Evolutionary conservation across 2,888 invertebrate species (phyloP).

Genomic region (Anaspis maculata): DNA sequence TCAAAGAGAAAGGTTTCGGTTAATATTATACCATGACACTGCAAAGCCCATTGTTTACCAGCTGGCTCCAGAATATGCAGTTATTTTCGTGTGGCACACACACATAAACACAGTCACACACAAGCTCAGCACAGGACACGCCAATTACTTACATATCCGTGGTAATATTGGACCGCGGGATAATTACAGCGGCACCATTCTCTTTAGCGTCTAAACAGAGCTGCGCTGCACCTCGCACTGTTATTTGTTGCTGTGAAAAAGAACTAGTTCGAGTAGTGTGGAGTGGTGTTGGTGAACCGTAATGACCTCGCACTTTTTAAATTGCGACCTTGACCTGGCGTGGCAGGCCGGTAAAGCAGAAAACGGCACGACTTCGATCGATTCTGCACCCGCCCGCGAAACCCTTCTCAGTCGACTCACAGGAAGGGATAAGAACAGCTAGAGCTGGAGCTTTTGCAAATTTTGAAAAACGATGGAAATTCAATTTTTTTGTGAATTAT

Average conservation of each 20-base stretch:
- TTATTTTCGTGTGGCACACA: background rate
- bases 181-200: slow-evolving; percentile 5
- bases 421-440: too few relatives aligned
- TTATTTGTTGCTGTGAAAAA: slow-evolving; percentile 6
- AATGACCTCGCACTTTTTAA: slow-evolving; percentile 37
- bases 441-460: too few relatives aligned
- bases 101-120: too few relatives aligned
- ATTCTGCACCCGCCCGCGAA: too few relatives aligned
- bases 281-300: slow-evolving; percentile 30
- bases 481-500: too few relatives aligned
- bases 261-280: slow-evolving; percentile 10
- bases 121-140: too few relatives aligned
- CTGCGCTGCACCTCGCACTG: slow-evolving; percentile 5
- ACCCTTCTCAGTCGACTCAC: too few relatives aligned
- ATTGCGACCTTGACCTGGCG: slow-evolving; percentile 33
- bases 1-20: slow-evolving; percentile 31
- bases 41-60: slow-evolving; percentile 24
- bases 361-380: too few relatives aligned
- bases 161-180: background rate
- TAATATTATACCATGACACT: slow-evolving; percentile 23
- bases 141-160: slow-evolving; percentile 10
- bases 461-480: too few relatives aligned
- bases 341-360: slow-evolving; percentile 9
- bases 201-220: slow-evolving; percentile 8
- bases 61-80: slow-evolving; percentile 6